Percentiles rank a stretch among this genome's conserved stretches.
phyloP scores from a whole-genome alignment of 2,113 vertebrate species.

The Gasterosteus nipponicus region DNA sequence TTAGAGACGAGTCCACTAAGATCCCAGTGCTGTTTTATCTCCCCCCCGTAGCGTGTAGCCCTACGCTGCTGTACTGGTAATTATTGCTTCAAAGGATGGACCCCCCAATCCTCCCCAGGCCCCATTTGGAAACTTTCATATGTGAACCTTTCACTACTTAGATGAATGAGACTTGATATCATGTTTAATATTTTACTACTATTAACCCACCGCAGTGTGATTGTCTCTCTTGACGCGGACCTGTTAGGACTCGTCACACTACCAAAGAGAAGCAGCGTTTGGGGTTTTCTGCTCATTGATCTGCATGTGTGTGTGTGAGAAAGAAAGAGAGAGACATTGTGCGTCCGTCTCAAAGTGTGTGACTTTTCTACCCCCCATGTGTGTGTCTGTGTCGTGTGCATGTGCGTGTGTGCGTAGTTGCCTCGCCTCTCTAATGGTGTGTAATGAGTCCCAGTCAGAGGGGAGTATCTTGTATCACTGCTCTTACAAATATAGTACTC shows the following conservation, averaged over 20 bases:
- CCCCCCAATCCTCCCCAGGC: conserved; percentile 66
- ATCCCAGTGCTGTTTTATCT: conserved; percentile 62
- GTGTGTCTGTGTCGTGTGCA: not conserved
- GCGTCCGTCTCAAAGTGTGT: conserved; percentile 12
- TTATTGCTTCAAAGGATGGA: conserved; percentile 80
- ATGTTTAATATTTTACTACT: conserved; percentile 80
- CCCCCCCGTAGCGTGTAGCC: conserved; percentile 60
- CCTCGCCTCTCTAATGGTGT: conserved; percentile 79
- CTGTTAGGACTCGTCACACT: conserved; percentile 42
- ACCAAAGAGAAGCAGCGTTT: conserved; percentile 58
- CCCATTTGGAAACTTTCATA: conserved; percentile 76
- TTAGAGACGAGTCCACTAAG: conserved; percentile 64
- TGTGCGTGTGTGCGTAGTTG: conserved; percentile 46
- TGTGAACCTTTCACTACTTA: conserved; percentile 72
- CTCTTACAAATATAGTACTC: conserved; percentile 87
- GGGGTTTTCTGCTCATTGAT: conserved; percentile 63
- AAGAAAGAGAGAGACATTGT: conserved; percentile 11
- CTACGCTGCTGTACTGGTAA: conserved; percentile 67
- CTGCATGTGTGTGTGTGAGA: conserved; percentile 20
- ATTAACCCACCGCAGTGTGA: conserved; percentile 54
- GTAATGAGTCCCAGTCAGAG: conserved; percentile 82
- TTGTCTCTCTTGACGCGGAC: conserved; percentile 41
- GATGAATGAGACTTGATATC: conserved; percentile 77
- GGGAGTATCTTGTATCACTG: conserved; percentile 84
- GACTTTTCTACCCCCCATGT: conserved; percentile 10